These are phyloP conservation scores for Scaptomyza caliginosa DNA, from an alignment of 2,888 invertebrate genomes.

Conservation along the genomic window DNA sequence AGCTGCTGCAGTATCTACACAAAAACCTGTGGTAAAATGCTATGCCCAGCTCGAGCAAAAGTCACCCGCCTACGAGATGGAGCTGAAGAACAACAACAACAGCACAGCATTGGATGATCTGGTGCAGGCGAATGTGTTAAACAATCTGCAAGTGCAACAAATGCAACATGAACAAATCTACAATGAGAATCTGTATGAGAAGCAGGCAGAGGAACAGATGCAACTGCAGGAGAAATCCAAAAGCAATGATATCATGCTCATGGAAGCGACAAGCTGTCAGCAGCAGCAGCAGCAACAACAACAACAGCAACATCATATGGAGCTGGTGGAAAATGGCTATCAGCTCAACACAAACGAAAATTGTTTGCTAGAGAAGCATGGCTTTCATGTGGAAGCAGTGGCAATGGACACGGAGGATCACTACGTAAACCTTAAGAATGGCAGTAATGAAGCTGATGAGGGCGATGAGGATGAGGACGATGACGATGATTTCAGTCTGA, in stretches of 20 bases:
- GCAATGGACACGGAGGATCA: constrained; percentile 66
- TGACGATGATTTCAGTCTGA: constrained; percentile 81
- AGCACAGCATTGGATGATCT: constrained; percentile 16
- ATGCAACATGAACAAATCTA: constrained; percentile 42
- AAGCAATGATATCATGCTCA: constrained; percentile 37
- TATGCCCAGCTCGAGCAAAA: constrained; percentile 57
- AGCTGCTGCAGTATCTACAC: constrained; percentile 32
- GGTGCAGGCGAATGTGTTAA: constrained; percentile 22
- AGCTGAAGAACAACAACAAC: constrained; percentile 44
- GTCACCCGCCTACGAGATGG: constrained; percentile 63
- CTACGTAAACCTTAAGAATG: constrained; percentile 28
- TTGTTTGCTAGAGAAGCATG: constrained; percentile 62
- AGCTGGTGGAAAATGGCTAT: constrained; percentile 48
- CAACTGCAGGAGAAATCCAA: constrained; percentile 40
- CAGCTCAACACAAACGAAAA: constrained; percentile 28
- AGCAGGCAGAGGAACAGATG: constrained; percentile 37
- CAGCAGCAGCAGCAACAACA: constrained; percentile 55
- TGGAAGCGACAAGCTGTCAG: constrained; percentile 43
- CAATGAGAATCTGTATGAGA: constrained; percentile 54
- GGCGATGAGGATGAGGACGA: constrained; percentile 78
- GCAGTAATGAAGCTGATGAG: constrained; percentile 26
- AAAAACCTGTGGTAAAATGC: constrained; percentile 49
- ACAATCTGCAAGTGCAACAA: constrained; percentile 43
- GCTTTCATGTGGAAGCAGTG: constrained; percentile 54
- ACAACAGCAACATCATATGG: constrained; percentile 44